Conservation (phyloP, 1,140 invertebrate genomes). For the Gryon sp. region DNA sequence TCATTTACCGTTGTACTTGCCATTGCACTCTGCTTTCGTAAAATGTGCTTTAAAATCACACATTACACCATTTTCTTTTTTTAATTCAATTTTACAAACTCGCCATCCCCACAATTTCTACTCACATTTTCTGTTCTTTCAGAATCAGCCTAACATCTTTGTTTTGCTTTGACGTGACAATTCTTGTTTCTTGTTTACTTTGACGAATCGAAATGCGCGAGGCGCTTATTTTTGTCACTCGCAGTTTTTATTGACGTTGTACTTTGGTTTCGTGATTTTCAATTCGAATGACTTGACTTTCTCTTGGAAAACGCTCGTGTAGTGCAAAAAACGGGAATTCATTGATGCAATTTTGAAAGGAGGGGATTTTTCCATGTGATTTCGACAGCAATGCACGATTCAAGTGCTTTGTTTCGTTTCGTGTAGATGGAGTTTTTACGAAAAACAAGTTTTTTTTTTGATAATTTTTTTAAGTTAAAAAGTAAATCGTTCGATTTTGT, state of each 20-base stretch:
- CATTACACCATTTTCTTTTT: slow-evolving; percentile 9
- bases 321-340: slow-evolving; percentile 13
- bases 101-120: slow-evolving; percentile 34
- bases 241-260: neutral
- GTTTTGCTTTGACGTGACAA: slow-evolving; percentile 18
- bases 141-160: slow-evolving; percentile 7
- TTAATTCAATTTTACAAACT: too few species aligned
- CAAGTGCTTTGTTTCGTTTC: neutral
- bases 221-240: too few species aligned
- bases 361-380: slow-evolving; percentile 32
- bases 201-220: too few species aligned
- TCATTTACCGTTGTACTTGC: slow-evolving; percentile 38
- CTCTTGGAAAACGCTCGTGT: slow-evolving; percentile 5
- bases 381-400: slow-evolving; percentile 35
- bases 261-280: too few species aligned
- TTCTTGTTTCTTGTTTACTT: too few species aligned
- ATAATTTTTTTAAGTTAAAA: too few species aligned
- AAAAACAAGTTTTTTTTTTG: too few species aligned
- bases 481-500: too few species aligned
- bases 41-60: slow-evolving; percentile 17
- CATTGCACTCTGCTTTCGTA: slow-evolving; percentile 21
- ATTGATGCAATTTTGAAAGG: slow-evolving; percentile 27
- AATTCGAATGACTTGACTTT: slow-evolving; percentile 43
- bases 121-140: slow-evolving; percentile 38
- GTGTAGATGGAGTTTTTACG: too few species aligned